A percentile compares a stretch with the other conserved stretches of the same genome.
phyloP scores from a whole-genome alignment of 2,797 vertebrate species.

The Lycodopsis pacificus region DNA sequence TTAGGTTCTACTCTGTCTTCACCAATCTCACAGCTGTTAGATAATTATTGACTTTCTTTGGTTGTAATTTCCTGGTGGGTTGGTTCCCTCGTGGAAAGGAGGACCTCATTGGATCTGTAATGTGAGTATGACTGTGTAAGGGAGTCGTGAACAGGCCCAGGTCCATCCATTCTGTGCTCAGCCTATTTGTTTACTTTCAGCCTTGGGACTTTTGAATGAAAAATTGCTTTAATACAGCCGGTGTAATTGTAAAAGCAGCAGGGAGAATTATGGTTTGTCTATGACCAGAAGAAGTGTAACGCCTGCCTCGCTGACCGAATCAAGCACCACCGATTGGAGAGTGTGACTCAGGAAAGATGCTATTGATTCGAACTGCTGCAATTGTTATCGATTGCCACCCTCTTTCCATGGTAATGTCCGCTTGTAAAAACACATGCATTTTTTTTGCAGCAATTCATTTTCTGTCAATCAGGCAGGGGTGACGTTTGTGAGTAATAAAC shows the following conservation, averaged over 20 bases:
- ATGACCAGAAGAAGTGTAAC: constrained; percentile 41
- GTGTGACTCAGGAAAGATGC: constrained; percentile 50
- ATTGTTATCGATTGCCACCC: constrained; percentile 44
- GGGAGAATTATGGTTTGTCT: constrained; percentile 53
- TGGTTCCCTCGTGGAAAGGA: constrained; percentile 17
- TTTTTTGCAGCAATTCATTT: constrained; percentile 37
- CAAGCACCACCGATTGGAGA: constrained; percentile 33
- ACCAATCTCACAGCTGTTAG: constrained; percentile 45
- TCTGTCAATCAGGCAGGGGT: constrained; percentile 30
- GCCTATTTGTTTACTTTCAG: constrained; percentile 49
- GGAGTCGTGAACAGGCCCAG: constrained; percentile 33
- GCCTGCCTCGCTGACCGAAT: constrained; percentile 29
- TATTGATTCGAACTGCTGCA: constrained; percentile 58
- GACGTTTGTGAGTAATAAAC: constrained; percentile 38
- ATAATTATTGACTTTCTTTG: constrained; percentile 63
- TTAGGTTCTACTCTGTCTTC: neutral
- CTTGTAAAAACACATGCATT: constrained; percentile 49
- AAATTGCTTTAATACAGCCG: constrained; percentile 71
- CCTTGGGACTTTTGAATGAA: constrained; percentile 69
- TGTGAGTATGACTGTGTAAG: constrained; percentile 34
- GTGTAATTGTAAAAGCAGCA: constrained; percentile 64
- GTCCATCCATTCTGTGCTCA: constrained; percentile 40
- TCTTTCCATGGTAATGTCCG: constrained; percentile 52
- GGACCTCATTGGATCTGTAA: constrained; percentile 40
- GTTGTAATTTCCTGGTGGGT: constrained; percentile 65